phyloP scores from a whole-genome alignment of 2,797 vertebrate species.

The Ctenochaetus hawaiiensis region DNA sequence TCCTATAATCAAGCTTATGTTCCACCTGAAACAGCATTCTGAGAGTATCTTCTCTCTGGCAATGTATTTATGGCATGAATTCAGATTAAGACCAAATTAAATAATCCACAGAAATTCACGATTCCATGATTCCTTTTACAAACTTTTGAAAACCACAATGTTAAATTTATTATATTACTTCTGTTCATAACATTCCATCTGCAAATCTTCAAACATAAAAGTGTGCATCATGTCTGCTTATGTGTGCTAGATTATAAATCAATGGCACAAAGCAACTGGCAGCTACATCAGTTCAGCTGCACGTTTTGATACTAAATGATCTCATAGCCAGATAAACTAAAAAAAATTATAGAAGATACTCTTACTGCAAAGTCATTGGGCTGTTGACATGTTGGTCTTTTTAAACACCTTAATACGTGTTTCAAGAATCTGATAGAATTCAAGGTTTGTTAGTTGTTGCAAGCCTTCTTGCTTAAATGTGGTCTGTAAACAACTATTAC shows the following conservation, averaged over 20 bases:
- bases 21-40: too few relatives aligned
- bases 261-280: constrained; percentile 51
- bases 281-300: constrained; percentile 52
- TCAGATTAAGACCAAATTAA: too few relatives aligned
- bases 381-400: constrained; percentile 46
- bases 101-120: too few relatives aligned
- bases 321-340: constrained; percentile 41
- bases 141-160: too few relatives aligned
- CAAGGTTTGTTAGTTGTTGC: constrained; percentile 15
- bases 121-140: too few relatives aligned
- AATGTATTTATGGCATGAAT: too few relatives aligned
- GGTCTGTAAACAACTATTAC: not conserved
- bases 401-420: constrained; percentile 53
- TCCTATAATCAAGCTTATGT: too few relatives aligned
- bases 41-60: too few relatives aligned
- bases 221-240: constrained; percentile 58
- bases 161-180: not conserved
- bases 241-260: constrained; percentile 66
- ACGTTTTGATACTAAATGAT: constrained; percentile 44
- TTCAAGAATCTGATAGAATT: constrained; percentile 51
- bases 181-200: constrained; percentile 28
- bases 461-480: constrained; percentile 8
- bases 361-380: constrained; percentile 30
- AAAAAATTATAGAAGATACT: constrained; percentile 54
- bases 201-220: constrained; percentile 51